Conservation (phyloP, 2,113 vertebrate genomes). For the Mustelus asterias region DNA sequence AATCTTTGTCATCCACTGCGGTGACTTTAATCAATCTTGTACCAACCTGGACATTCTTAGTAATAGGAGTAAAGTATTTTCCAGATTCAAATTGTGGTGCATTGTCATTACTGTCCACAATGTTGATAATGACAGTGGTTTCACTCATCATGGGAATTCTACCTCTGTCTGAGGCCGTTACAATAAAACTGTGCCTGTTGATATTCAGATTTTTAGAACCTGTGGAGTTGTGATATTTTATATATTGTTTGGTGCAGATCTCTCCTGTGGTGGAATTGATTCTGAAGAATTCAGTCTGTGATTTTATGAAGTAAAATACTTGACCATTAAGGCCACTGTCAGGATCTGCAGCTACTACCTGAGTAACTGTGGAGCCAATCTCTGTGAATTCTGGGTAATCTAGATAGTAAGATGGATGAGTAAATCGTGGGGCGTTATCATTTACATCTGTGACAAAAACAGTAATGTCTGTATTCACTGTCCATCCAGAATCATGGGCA, state of each 20-base stretch:
- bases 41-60: constrained; percentile 81
- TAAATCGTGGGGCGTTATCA: constrained; percentile 85
- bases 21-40: constrained; percentile 76
- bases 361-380: constrained; percentile 72
- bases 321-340: constrained; percentile 84
- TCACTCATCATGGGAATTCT: constrained; percentile 78
- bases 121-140: constrained; percentile 85
- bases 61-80: constrained; percentile 84
- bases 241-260: constrained; percentile 84
- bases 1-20: constrained; percentile 83
- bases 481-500: constrained; percentile 93
- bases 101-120: constrained; percentile 91
- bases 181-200: constrained; percentile 92
- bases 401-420: constrained; percentile 83
- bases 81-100: constrained; percentile 67
- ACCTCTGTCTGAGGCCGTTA: constrained; percentile 85
- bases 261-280: constrained; percentile 85
- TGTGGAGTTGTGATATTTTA: constrained; percentile 81
- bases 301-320: constrained; percentile 91
- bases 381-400: constrained; percentile 85
- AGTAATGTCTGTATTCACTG: constrained; percentile 91
- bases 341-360: constrained; percentile 78
- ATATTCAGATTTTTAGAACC: constrained; percentile 71
- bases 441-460: constrained; percentile 88
- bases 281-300: constrained; percentile 88